These are phyloP conservation scores for Lasioglossum marginatum DNA, from an alignment of 2,888 invertebrate genomes.

Conservation along the genomic window DNA sequence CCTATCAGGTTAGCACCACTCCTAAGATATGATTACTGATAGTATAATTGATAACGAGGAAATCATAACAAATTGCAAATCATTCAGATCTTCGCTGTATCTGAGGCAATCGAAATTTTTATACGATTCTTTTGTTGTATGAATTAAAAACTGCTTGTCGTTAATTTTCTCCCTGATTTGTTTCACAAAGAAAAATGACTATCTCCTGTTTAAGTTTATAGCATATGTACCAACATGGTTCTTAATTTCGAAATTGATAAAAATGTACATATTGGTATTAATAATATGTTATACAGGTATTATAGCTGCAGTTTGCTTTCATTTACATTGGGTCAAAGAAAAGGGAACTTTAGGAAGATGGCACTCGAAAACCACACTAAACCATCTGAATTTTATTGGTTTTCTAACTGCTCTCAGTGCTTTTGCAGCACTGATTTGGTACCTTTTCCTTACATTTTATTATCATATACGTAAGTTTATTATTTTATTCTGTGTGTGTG, in stretches of 20 bases:
- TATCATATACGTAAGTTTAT: constrained; percentile 70
- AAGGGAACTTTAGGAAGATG: constrained; percentile 69
- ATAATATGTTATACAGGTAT: constrained; percentile 49
- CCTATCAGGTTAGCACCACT: constrained; percentile 70
- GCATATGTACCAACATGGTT: background rate
- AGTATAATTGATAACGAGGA: background rate
- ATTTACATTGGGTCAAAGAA: constrained; percentile 70
- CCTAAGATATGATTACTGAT: constrained; percentile 4
- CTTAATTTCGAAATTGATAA: background rate
- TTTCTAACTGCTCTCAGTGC: constrained; percentile 67
- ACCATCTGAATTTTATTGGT: constrained; percentile 69
- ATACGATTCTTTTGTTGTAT: background rate
- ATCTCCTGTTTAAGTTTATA: background rate
- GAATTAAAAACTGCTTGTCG: background rate
- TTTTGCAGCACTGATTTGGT: constrained; percentile 71
- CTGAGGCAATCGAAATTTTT: background rate
- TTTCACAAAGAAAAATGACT: background rate
- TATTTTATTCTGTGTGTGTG: background rate
- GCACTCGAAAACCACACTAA: constrained; percentile 68
- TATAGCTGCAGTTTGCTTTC: constrained; percentile 71
- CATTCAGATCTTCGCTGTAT: background rate
- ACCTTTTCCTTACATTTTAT: constrained; percentile 72
- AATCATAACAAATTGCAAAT: background rate
- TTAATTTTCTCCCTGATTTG: background rate
- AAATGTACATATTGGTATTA: background rate